Conservation (phyloP, 2,797 vertebrate species). For the Tympanoctomys barrerae region DNA sequence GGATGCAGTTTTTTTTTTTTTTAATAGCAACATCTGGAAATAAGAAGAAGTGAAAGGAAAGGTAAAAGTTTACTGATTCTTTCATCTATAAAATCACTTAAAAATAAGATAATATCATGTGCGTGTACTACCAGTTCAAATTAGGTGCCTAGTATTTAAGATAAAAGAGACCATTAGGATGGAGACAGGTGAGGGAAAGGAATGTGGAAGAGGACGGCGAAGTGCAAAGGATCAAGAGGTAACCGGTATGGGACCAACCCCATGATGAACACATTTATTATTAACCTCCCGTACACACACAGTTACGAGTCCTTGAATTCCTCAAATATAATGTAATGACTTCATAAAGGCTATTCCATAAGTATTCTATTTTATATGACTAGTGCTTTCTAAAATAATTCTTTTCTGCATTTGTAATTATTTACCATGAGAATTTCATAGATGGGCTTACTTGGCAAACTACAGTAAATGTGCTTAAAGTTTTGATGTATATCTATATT, state of each 20-base stretch:
- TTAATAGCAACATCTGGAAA: not conserved
- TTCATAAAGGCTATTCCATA: not conserved
- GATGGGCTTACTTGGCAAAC: not conserved
- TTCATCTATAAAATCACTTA: not conserved
- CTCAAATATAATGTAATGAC: constrained; percentile 13
- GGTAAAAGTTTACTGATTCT: not conserved
- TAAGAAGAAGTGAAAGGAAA: not conserved
- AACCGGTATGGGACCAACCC: not conserved
- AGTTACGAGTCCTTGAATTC: not conserved
- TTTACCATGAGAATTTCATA: not conserved
- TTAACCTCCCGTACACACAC: not conserved
- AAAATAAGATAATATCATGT: not conserved
- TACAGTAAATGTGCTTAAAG: not conserved
- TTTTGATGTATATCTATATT: not conserved
- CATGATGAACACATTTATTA: not conserved
- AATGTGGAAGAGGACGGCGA: not conserved
- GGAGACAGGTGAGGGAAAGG: not conserved
- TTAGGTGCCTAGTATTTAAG: not conserved
- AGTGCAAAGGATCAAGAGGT: not conserved
- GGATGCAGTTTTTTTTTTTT: not conserved
- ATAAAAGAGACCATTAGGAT: not conserved
- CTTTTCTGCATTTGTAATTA: not conserved
- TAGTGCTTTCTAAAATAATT: not conserved
- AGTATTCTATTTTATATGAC: not conserved
- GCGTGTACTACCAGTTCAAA: not conserved